Conservation (phyloP, 2,888 invertebrate species). For the Octonoba sinensis region DNA sequence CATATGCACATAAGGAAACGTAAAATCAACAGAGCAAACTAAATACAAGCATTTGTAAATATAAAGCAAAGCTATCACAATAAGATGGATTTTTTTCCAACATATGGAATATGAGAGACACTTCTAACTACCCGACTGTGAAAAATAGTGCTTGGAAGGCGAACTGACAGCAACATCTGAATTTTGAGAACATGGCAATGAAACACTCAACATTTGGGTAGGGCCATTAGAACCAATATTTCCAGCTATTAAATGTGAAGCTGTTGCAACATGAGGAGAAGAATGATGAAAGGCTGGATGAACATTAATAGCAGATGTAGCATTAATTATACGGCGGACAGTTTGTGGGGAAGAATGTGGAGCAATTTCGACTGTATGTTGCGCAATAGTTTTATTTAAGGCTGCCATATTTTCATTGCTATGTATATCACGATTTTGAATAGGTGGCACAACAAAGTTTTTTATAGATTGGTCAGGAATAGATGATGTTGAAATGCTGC, state of each 20-base stretch:
- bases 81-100: slow-evolving; percentile 8
- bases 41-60: neutral
- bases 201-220: slow-evolving; percentile 36
- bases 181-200: slow-evolving; percentile 36
- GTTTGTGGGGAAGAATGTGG: slow-evolving; percentile 52
- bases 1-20: neutral
- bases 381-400: slow-evolving; percentile 28
- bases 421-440: slow-evolving; percentile 39
- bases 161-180: slow-evolving; percentile 45
- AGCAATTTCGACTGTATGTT: slow-evolving; percentile 23
- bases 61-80: slow-evolving; percentile 35
- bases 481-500: slow-evolving; percentile 6
- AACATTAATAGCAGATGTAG: slow-evolving; percentile 50
- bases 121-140: slow-evolving; percentile 34
- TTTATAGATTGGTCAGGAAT: slow-evolving; percentile 27
- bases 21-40: slow-evolving; percentile 10
- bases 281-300: slow-evolving; percentile 33
- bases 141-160: slow-evolving; percentile 42
- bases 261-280: slow-evolving; percentile 20
- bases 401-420: slow-evolving; percentile 34
- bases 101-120: slow-evolving; percentile 15
- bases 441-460: slow-evolving; percentile 23
- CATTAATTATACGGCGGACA: slow-evolving; percentile 47
- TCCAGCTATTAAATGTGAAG: slow-evolving; percentile 27
- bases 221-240: slow-evolving; percentile 27